These are phyloP conservation scores for Andrena haemorrhoa DNA, from an alignment of 2,888 invertebrate species.

Conservation along the genomic window DNA sequence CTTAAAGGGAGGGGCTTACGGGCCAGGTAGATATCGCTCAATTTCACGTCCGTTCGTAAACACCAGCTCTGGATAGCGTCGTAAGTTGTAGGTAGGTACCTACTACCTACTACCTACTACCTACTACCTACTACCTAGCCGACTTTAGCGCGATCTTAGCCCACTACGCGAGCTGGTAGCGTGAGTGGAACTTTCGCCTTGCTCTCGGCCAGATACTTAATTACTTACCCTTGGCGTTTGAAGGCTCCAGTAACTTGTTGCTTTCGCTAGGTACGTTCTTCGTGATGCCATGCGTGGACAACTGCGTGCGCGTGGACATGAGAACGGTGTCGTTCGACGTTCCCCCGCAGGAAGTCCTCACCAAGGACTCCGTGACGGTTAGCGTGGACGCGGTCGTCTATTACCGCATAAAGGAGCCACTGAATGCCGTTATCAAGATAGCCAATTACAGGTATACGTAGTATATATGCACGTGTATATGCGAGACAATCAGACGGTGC, in stretches of 20 bases:
- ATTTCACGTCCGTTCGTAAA: background rate
- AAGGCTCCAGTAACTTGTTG: background rate
- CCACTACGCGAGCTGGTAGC: background rate
- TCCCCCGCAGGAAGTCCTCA: conserved; percentile 97
- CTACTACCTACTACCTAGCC: too few relatives aligned
- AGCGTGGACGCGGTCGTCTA: conserved; percentile 96
- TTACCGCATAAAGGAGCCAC: conserved; percentile 92
- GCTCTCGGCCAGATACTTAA: background rate
- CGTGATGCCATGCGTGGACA: conserved; percentile 97
- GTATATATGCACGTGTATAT: too few relatives aligned
- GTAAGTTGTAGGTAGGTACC: background rate
- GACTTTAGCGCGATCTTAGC: background rate
- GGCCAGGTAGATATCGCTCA: conserved; percentile 79
- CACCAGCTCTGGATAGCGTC: background rate
- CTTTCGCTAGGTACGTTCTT: conserved; percentile 92
- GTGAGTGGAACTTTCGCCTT: background rate
- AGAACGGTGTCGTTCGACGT: conserved; percentile 98
- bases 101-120: too few relatives aligned
- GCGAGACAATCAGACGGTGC: background rate
- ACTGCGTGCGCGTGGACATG: conserved; percentile 96
- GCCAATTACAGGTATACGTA: conserved; percentile 89
- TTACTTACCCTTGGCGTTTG: background rate
- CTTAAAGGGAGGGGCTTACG: conserved; percentile 82
- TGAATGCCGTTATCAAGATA: conserved; percentile 91
- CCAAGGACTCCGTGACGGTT: conserved; percentile 97